Evolutionary conservation across 2,888 invertebrate species (phyloP).

Genomic region (Icerya purchasi): DNA sequence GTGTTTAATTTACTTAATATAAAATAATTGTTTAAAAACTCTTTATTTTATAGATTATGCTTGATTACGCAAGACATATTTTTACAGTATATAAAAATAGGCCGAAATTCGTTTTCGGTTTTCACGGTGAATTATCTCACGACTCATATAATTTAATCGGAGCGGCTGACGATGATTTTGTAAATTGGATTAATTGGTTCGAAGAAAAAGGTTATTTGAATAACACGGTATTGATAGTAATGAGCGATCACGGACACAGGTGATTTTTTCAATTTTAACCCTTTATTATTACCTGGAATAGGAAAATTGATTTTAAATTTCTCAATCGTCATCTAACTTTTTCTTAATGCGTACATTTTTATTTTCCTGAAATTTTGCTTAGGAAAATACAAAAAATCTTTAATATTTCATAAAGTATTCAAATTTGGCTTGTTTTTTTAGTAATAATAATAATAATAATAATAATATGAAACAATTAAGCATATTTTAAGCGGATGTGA

Average conservation of each 20-base stretch:
- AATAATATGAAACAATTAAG: no score
- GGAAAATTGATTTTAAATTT: not conserved
- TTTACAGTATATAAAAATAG: conserved; percentile 38
- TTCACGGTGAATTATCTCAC: conserved; percentile 74
- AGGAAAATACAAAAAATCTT: no score
- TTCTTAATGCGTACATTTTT: no score
- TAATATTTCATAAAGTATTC: no score
- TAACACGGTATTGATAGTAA: conserved; percentile 60
- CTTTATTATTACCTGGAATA: not conserved
- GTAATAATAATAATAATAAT: no score
- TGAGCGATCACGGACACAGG: conserved; percentile 87
- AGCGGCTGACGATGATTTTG: conserved; percentile 50
- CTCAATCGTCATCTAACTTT: no score
- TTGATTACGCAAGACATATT: conserved; percentile 32
- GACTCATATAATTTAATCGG: conserved; percentile 61
- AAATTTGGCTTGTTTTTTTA: no score
- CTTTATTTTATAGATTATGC: conserved; percentile 29
- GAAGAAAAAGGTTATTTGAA: conserved; percentile 40
- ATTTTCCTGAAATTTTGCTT: no score
- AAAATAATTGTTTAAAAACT: no score
- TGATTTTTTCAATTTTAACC: no score
- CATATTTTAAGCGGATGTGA: no score
- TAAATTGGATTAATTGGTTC: conserved; percentile 40
- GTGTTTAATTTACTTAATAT: no score
- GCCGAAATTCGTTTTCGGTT: conserved; percentile 66